Evolutionary conservation across 1,140 invertebrate species (phyloP), one percentile per base, ranked within the genome.

Genomic region (Pseudomyrmex flavicornis): DNA sequence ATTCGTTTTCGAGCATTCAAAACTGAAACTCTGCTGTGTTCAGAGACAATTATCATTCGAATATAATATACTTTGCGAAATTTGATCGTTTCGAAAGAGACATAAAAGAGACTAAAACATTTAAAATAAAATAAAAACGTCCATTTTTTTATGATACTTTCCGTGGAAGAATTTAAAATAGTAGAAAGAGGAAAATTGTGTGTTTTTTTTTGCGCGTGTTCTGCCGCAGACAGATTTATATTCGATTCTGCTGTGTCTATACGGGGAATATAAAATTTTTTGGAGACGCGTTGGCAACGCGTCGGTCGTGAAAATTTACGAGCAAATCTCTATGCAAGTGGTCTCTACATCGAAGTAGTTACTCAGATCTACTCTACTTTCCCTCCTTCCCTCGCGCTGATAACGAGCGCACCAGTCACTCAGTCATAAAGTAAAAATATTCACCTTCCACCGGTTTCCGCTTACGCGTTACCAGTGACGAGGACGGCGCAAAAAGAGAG

Each of bases 351-450:
- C 20, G 12, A 70, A 80, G 66, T 72, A 79, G 65, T 48, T 79
- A 70, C 15, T 17, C 50, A 56, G 26, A 68, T 10, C 7, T n/a
- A n/a, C n/a, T 48, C 26, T 20, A 35, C 20, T 72, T 35, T 35
- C 5, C 7, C 5, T 70, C 20, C 10, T 80, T 59, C 20, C 22
- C n/a, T 26, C 54, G 54, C 22, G 46, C 48, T 79, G 65, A 70
- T 70, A 79, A 69, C 65, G 54, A 79, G 17, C 56, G 13, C 17
- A n/a, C 1, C 10, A 58, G 35, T 22, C 56, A 3, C n/a, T 87
- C 12, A n/a, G 10, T 15, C 10, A 68, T 84, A 69, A 80, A 87
- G 22, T 48, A 80, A 44, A 80, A 75, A 77, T 85, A 87, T 75
- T 82, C 75, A 56, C 5, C 86, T 44, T 15, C 75, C 75, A 48